phyloP scores from a whole-genome alignment of 2,888 invertebrate genomes.

The Ectemnius cavifrons region DNA sequence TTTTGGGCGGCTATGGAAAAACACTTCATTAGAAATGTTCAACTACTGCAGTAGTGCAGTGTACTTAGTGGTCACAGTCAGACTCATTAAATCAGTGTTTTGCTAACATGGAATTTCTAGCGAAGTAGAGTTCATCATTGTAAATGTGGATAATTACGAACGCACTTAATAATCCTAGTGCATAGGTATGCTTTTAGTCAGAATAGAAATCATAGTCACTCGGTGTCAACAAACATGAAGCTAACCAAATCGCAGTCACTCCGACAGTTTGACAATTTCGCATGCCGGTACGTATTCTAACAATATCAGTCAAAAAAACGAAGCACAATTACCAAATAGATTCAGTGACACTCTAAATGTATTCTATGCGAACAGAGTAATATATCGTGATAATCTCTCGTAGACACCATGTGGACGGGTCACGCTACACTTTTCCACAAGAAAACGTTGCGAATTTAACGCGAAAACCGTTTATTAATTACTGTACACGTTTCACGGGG shows the following conservation, averaged over 20 bases:
- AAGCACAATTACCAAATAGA: too few species aligned
- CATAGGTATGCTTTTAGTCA: too few species aligned
- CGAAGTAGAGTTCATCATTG: constrained; percentile 36
- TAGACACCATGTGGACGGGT: constrained; percentile 43
- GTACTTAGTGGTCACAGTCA: constrained; percentile 59
- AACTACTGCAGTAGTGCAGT: neutral
- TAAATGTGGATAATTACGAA: neutral
- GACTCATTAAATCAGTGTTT: constrained; percentile 79
- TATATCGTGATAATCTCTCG: neutral
- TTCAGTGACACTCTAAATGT: too few species aligned
- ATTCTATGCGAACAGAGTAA: neutral
- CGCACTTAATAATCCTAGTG: too few species aligned
- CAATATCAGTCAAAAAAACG: too few species aligned
- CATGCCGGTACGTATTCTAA: neutral
- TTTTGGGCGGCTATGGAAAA: constrained; percentile 90
- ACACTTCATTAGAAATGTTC: constrained; percentile 14
- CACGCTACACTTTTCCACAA: constrained; percentile 22
- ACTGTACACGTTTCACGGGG: constrained; percentile 2
- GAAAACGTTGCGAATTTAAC: too few species aligned
- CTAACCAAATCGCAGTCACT: neutral
- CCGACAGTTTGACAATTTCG: constrained; percentile 1
- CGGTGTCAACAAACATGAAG: constrained; percentile 30
- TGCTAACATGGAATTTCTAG: constrained; percentile 66
- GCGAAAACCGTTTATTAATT: neutral
- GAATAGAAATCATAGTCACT: too few species aligned